Base-by-base conservation (phyloP, 2,113 vertebrate species). In the Cavia porcellus region DNA sequence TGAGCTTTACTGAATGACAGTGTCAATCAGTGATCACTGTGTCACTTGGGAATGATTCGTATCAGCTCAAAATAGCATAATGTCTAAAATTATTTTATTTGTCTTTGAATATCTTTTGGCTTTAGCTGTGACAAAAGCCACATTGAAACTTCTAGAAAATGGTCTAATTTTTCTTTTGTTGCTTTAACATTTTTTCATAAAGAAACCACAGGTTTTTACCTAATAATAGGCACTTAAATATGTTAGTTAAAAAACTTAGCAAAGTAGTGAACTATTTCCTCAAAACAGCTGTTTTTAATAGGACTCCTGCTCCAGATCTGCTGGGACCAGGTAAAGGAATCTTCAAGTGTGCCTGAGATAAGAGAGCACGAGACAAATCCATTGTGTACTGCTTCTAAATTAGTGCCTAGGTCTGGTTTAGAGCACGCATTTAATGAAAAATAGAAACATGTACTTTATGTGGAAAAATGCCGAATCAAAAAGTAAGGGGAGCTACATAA, bases 261-360 rank as follows among this genome's bases (percentile, higher is more conserved):
- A 93, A 50, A 89, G 25, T 90, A 82, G 52, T 92, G 93, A 52
- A 64, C 32, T 62, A 89, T 62, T 88, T 90, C 70, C 81, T 68
- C 70, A 92, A 75, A 91, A 85, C 6, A 88, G 30, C 20, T 82
- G 11, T 66, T 85, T 86, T 88, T 66, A 80, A 38, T 80, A 80
- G 25, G 59, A 9, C 20, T 92, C n/a, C 15, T 55, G 38, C 8
- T 15, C 64, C 19, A 93, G 10, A 47, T 6, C 32, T 92, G 45
- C 10, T 68, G 38, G 50, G 42, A 19, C 35, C 42, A 61, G 86
- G 55, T 70, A 7, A 70, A 25, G 4, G 68, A 45, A 28, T 35
- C 38, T 61, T 17, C 57, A 38, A 52, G 32, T 11, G 5, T 4
- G 42, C 42, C 47, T 81, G 57, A 89, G 59, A 66, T 12, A 30